Percentiles rank a stretch among this genome's conserved stretches.
phyloP scores from a whole-genome alignment of 2,113 vertebrate genomes.

The Passer domesticus region DNA sequence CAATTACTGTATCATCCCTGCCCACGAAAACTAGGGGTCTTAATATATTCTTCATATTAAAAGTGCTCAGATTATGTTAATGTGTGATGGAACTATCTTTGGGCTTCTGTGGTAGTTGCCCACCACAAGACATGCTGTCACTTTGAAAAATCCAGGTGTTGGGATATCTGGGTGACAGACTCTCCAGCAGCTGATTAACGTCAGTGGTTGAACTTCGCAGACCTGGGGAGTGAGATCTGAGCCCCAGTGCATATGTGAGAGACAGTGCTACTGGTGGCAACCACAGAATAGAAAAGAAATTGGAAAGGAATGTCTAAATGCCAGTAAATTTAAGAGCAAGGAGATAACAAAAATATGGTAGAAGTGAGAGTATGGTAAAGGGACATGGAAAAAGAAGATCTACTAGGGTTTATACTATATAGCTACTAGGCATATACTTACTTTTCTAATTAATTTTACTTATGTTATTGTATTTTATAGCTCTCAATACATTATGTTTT shows the following conservation, averaged over 20 bases:
- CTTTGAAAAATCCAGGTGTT: not conserved
- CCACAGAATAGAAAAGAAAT: not conserved
- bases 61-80: rapidly evolving
- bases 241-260: not conserved
- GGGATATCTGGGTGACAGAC: not conserved
- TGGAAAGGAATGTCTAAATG: not conserved
- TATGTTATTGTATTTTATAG: not conserved
- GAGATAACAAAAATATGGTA: not conserved
- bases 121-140: not conserved
- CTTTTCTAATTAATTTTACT: not conserved
- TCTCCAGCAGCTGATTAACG: not conserved
- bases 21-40: not conserved
- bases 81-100: not conserved
- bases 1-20: not conserved
- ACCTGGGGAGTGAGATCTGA: not conserved
- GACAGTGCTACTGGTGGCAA: not conserved
- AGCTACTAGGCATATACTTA: not conserved
- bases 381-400: not conserved
- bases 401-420: not conserved
- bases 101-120: not conserved
- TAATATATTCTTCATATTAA: not conserved
- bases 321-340: not conserved
- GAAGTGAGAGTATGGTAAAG: not conserved
- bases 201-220: not conserved
- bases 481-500: not conserved